Evolutionary conservation across 2,797 vertebrate genomes (phyloP), one percentile per base, ranked within the genome.

Genomic region (Taenioides sp.): DNA sequence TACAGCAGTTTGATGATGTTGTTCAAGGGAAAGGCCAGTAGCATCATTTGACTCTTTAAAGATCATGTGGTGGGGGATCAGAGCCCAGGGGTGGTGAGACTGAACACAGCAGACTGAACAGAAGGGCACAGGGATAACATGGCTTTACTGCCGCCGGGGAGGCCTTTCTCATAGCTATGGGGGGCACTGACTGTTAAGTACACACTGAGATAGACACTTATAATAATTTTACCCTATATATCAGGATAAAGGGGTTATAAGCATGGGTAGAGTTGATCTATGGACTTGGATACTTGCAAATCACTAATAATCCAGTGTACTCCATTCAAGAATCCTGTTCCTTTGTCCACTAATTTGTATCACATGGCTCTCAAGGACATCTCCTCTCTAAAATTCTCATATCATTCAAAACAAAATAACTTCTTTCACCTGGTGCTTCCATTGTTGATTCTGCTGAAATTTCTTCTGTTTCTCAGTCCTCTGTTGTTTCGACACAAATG

Each of bases 21-120:
- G 1, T 25, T 28, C 7, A 18, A 75, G 57, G 54, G 40, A 23
- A 60, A 67, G 18, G 43, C 84, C 23, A 55, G 43, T 61, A 71
- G 77, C 78, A 74, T 17, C 66, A 28, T 23, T 84, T 80, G 79
- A 82, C 78, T 43, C 28, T 60, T 40, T 75, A 75, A 68, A 73
- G 74, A 77, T 68, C 74, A 77, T 5, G 65, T 78, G 65, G 47
- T 75, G 62, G 14, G 52, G 60, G 2, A 52, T 65, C 20, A 69
- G 72, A 52, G 68, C 10, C 55, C 11, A 0, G 25, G 27, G 49
- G 9, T 84, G 80, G 84, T 20, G 70, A 59, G 78, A 69, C 61
- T 78, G 62, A 86, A 55, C 69, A 73, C 28, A 47, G 49, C 23
- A 55, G 84, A 72, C 78, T 75, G 73, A 20, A n/a, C 64, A 65